Evolutionary conservation across 37 sponge, comb jelly and placozoan species (phyloP).

Genomic region (Cliona cf. orientalis): DNA sequence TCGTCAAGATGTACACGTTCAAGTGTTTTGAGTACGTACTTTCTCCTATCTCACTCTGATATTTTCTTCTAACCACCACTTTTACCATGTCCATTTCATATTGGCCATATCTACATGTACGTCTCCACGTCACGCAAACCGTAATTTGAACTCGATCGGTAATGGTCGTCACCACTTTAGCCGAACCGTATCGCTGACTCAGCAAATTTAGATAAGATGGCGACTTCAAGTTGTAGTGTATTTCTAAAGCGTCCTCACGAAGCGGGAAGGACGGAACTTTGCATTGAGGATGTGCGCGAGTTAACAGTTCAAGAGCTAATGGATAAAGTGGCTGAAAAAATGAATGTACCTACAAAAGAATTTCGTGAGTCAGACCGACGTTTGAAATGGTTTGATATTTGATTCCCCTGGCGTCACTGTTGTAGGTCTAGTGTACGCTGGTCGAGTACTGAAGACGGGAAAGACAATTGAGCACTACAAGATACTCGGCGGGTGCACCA

Average conservation of each 20-base stretch:
- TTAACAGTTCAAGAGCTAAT: constrained; percentile 11
- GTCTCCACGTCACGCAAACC: no score
- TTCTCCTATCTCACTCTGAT: no score
- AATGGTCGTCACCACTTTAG: no score
- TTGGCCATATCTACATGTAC: no score
- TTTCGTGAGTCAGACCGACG: constrained; percentile 7
- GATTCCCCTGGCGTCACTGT: background rate
- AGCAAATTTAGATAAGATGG: no score
- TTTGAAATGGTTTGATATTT: background rate
- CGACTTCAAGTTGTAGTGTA: no score
- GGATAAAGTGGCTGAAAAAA: background rate
- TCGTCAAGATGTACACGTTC: no score
- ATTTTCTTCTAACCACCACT: no score
- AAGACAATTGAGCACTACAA: constrained; percentile 47
- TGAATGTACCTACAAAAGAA: constrained; percentile 6
- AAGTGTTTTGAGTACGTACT: no score
- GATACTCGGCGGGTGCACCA: constrained; percentile 25
- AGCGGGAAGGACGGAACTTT: background rate
- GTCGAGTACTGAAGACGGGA: constrained; percentile 48
- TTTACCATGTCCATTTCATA: no score
- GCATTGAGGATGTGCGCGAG: background rate
- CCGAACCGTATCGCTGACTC: no score
- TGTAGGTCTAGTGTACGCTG: constrained; percentile 55
- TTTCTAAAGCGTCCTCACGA: constrained; percentile 3
- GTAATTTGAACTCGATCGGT: no score